Conservation (phyloP, 2,888 invertebrate genomes). For the Parnassius glacialis region DNA sequence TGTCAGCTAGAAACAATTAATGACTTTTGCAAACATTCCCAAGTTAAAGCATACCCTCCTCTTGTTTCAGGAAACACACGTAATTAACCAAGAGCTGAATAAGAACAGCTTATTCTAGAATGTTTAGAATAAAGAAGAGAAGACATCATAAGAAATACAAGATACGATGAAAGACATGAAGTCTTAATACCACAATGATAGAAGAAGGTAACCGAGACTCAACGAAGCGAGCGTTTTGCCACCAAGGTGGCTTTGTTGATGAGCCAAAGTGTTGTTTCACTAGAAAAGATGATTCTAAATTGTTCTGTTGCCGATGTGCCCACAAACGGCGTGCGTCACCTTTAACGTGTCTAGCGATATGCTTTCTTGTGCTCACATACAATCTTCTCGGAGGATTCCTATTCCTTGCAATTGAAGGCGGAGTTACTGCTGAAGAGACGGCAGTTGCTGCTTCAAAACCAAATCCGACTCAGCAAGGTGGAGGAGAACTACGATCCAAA, state of each 20-base stretch:
- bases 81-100: conserved; percentile 10
- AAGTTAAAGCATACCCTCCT: conserved; percentile 3
- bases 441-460: conserved; percentile 84
- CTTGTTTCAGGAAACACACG: conserved; percentile 35
- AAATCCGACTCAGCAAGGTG: conserved; percentile 79
- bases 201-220: conserved; percentile 43
- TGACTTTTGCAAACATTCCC: not conserved
- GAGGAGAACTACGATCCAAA: conserved; percentile 82
- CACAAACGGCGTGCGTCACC: conserved; percentile 76
- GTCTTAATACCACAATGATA: conserved; percentile 41
- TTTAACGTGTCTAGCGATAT: conserved; percentile 90
- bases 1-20: too few species aligned
- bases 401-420: conserved; percentile 92
- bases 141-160: conserved; percentile 59
- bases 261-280: conserved; percentile 47
- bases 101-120: conserved; percentile 35
- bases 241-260: conserved; percentile 33
- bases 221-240: conserved; percentile 39
- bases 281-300: conserved; percentile 38
- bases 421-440: conserved; percentile 75
- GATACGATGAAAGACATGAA: conserved; percentile 49
- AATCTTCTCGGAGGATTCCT: conserved; percentile 95
- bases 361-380: conserved; percentile 93
- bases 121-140: conserved; percentile 49
- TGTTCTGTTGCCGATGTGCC: conserved; percentile 73